A percentile compares a stretch with the other conserved stretches of the same genome.
Conservation (phyloP, 2,113 vertebrate species). For the Pyrgilauda ruficollis region DNA sequence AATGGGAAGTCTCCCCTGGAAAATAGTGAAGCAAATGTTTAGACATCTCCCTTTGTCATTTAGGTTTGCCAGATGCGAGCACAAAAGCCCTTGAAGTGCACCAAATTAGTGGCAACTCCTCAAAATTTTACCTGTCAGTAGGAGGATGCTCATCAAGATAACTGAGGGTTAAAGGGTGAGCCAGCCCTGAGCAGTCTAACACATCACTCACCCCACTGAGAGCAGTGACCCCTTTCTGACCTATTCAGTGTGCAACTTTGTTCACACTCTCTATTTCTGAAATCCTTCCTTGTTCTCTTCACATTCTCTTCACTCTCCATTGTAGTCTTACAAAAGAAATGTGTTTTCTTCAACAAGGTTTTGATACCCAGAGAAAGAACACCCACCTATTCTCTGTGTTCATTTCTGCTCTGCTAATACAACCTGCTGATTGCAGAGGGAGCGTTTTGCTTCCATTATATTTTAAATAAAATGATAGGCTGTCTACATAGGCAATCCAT, state of each 20-base stretch:
- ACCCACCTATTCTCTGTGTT: background rate
- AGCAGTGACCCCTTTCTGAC: background rate
- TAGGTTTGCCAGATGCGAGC: background rate
- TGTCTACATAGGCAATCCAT: slow-evolving; percentile 16
- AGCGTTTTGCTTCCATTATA: background rate
- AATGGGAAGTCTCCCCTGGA: background rate
- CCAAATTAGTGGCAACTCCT: background rate
- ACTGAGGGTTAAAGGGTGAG: background rate
- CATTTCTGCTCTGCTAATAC: background rate
- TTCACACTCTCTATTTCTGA: background rate
- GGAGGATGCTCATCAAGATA: background rate
- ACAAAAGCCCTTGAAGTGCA: background rate
- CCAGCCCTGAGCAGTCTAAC: background rate
- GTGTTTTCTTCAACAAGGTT: background rate
- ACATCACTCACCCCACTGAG: background rate
- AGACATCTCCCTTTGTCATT: background rate
- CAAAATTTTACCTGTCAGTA: background rate
- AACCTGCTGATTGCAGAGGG: slow-evolving; percentile 6
- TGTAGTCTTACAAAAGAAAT: background rate
- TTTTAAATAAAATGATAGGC: slow-evolving; percentile 36
- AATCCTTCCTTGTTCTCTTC: background rate
- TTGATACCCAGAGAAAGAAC: background rate
- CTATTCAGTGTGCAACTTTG: background rate
- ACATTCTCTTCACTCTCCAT: background rate
- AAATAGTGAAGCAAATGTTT: background rate